Base-by-base conservation (phyloP, 2,113 vertebrate genomes). In the Typhlomys cinereus region DNA sequence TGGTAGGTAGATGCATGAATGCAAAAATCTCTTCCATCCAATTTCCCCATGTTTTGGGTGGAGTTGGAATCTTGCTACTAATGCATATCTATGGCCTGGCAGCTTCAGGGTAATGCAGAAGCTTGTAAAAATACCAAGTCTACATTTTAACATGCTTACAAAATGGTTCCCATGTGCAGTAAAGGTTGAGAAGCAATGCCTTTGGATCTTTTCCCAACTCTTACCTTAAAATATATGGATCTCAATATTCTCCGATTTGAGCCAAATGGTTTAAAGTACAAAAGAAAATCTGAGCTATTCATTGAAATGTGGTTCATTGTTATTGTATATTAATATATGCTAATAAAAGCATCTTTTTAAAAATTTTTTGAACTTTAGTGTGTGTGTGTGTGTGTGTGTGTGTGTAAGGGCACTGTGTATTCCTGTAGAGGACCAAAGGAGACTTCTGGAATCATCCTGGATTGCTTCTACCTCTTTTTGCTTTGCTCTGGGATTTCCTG, bases 251-350 rank as follows among this genome's bases (percentile, higher is more conserved):
- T 88, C 46, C 79, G 10, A 64, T 0, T 90, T 29, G 7, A 62
- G 34, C 21, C 64, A 81, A 61, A 69, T 29, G 34, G 75, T 90
- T 88, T 85, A 46, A 2, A 76, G 11, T 44, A 50, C 15, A 66
- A 73, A 84, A 80, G 21, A 48, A 88, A 96, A 31, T 75, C 21
- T 78, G 46, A 18, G 36, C 88, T 88, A 59, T 73, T 93, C n/a
- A 92, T 54, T 57, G 44, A 23, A 14, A 92, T 66, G 10, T 54
- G 34, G 12, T 44, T 20, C 1, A 71, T 46, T 85, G 31, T 66
- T 79, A 20, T 31, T 59, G 52, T 12, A 29, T 29, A 59, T 17
- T 80, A 61, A 20, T 7, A 41, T 41, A 44, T 31, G 9, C 76
- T 80, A 61, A 80, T 80, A 36, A 41, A 41, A 59, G 41, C 14